phyloP scores from a whole-genome alignment of 2,113 vertebrate species.

The Pongo pygmaeus region DNA sequence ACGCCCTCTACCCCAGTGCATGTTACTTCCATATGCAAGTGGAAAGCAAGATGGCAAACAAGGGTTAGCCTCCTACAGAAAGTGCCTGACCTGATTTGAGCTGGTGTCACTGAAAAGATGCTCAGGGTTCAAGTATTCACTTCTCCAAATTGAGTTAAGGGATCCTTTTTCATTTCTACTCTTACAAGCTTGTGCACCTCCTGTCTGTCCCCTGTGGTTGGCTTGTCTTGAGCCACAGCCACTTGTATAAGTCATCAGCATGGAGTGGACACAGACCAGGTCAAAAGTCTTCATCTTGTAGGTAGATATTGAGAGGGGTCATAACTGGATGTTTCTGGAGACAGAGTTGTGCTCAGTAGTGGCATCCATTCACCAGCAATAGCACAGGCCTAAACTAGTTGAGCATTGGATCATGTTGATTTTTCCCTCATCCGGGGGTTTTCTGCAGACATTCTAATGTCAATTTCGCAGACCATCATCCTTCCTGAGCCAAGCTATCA shows the following conservation, averaged over 20 bases:
- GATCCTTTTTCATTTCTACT: neutral
- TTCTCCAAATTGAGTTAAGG: neutral
- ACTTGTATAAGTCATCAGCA: neutral
- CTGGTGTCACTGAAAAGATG: neutral
- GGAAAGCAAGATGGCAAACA: neutral
- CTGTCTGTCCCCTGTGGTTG: too few relatives aligned
- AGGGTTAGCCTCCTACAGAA: neutral
- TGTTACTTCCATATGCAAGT: neutral
- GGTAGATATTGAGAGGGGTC: neutral
- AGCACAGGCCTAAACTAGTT: neutral
- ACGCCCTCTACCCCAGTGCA: neutral
- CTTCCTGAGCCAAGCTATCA: neutral
- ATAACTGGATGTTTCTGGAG: neutral
- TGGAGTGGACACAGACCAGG: too few relatives aligned
- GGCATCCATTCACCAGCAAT: too few relatives aligned
- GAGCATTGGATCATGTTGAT: neutral
- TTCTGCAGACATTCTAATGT: neutral
- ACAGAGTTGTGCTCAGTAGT: neutral
- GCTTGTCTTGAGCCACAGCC: neutral
- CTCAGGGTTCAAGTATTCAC: neutral
- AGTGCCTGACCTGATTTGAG: neutral
- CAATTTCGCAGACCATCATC: neutral
- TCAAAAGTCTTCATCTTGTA: neutral
- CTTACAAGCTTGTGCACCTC: fast-evolving
- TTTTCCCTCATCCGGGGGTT: neutral